Evolutionary conservation across 1,140 invertebrate genomes (phyloP), one percentile per base, ranked within the genome.

Genomic region (Drosophila littoralis): DNA sequence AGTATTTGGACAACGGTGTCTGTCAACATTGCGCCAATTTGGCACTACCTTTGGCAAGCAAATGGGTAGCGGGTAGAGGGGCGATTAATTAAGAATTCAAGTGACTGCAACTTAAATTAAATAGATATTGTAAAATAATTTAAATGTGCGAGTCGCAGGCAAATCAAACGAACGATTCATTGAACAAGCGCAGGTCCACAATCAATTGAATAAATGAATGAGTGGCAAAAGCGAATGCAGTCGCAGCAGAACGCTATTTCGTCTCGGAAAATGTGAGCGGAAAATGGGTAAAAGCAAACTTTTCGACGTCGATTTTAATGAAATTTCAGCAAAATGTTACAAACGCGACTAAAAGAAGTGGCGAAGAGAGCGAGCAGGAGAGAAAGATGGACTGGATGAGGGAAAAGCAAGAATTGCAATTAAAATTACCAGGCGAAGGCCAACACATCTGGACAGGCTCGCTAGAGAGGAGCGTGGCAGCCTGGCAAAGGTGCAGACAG

Each of bases 241-340:
- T 45, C 7, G 32, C 33, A 15, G 54, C 10, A 28, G 42, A 51
- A 22, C n/a, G 48, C 36, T 48, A 54, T 57, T 63, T 61, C 63
- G 50, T 45, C 55, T 54, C 48, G 45, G 12, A 46, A 66, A 66
- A 63, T 51, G 45, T 33, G 59, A 66, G 60, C 17, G 54, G 43
- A 80, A 71, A 61, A 46, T 51, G 66, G 64, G 51, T 69, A 28
- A 82, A 86, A 67, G 79, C 68, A 88, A 86, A 86, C 83, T 86
- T 86, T 79, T 77, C 73, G 48, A 77, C 76, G 79, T 88, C 76
- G 76, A 58, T 88, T 86, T 86, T 83, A 86, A 86, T 88, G 83
- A 86, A 86, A 88, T 86, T 88, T 74, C 79, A 86, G 82, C 83
- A 86, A 86, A 86, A 79, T 86, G 82, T 82, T 74, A 84, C 75